Percentiles rank a stretch among this genome's conserved stretches.
These are phyloP conservation scores for Leptopilina clavipes DNA, from an alignment of 1,140 invertebrate genomes.

Conservation along the genomic window DNA sequence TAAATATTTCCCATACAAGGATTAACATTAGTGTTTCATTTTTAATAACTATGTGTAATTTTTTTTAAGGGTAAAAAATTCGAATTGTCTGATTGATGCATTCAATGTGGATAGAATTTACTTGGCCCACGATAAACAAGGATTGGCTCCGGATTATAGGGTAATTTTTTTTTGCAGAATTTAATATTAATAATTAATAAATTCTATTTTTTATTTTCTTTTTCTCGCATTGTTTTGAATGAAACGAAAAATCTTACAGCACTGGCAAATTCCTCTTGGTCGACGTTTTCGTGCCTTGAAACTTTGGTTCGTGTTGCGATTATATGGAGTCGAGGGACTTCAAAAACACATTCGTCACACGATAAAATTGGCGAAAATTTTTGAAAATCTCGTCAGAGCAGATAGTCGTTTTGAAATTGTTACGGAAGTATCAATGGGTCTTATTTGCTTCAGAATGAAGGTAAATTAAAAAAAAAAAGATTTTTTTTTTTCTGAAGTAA, in stretches of 20 bases:
- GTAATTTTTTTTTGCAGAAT: slow-evolving; percentile 66
- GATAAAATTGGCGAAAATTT: slow-evolving; percentile 86
- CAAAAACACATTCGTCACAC: slow-evolving; percentile 92
- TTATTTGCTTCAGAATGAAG: slow-evolving; percentile 96
- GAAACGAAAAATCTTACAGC: slow-evolving; percentile 74
- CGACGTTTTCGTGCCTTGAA: slow-evolving; percentile 95
- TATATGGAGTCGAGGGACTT: slow-evolving; percentile 92
- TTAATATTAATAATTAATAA: no score
- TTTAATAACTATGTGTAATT: not conserved
- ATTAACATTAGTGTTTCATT: no score
- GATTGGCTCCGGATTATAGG: slow-evolving; percentile 92
- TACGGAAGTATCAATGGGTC: slow-evolving; percentile 89
- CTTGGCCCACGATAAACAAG: slow-evolving; percentile 92
- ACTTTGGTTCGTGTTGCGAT: slow-evolving; percentile 96
- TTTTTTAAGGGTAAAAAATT: slow-evolving; percentile 86
- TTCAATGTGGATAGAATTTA: slow-evolving; percentile 98
- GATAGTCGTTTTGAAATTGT: slow-evolving; percentile 92
- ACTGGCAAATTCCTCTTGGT: slow-evolving; percentile 98
- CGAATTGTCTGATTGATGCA: slow-evolving; percentile 91
- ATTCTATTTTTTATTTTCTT: slow-evolving; percentile 20
- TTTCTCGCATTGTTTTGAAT: slow-evolving; percentile 17
- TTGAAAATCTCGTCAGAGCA: slow-evolving; percentile 81
- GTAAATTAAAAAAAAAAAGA: slow-evolving; percentile 66
- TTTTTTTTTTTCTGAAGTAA: no score
- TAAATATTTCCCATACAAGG: no score